Evolutionary conservation across 1,140 invertebrate genomes (phyloP).

Genomic region (Ruditapes philippinarum): DNA sequence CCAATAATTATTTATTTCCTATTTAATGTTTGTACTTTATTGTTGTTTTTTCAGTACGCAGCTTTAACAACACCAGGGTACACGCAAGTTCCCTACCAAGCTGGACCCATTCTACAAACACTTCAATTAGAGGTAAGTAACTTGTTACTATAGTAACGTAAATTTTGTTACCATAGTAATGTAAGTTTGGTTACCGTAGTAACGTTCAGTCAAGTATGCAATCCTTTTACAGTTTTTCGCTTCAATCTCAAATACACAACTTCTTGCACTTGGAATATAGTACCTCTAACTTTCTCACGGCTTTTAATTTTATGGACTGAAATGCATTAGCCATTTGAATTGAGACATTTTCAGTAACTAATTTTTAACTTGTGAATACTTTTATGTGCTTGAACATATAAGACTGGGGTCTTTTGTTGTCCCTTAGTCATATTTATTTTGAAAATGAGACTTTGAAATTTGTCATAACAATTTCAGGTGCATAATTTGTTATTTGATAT

Average conservation of each 20-base stretch:
- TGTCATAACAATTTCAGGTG: neutral
- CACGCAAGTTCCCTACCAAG: constrained; percentile 66
- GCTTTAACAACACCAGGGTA: constrained; percentile 60
- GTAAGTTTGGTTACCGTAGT: constrained; percentile 15
- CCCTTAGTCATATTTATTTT: too few species aligned
- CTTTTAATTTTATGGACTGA: too few species aligned
- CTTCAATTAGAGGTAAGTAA: constrained; percentile 68
- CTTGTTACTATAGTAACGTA: constrained; percentile 42
- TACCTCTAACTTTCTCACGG: neutral
- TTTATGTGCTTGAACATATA: too few species aligned
- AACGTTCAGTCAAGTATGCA: constrained; percentile 34
- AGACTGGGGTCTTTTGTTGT: too few species aligned
- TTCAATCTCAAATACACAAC: constrained; percentile 22
- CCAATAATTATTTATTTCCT: too few species aligned
- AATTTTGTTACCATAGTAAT: constrained; percentile 17
- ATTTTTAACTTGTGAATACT: too few species aligned
- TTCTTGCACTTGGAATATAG: neutral
- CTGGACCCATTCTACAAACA: constrained; percentile 63
- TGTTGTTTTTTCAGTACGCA: constrained; percentile 46
- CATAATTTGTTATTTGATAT: constrained; percentile 1
- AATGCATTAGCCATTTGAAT: too few species aligned
- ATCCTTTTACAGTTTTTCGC: constrained; percentile 32
- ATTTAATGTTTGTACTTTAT: too few species aligned
- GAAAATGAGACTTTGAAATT: too few species aligned
- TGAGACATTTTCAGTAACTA: too few species aligned